phyloP scores from a whole-genome alignment of 2,888 invertebrate genomes.

The Cistogaster globosa region DNA sequence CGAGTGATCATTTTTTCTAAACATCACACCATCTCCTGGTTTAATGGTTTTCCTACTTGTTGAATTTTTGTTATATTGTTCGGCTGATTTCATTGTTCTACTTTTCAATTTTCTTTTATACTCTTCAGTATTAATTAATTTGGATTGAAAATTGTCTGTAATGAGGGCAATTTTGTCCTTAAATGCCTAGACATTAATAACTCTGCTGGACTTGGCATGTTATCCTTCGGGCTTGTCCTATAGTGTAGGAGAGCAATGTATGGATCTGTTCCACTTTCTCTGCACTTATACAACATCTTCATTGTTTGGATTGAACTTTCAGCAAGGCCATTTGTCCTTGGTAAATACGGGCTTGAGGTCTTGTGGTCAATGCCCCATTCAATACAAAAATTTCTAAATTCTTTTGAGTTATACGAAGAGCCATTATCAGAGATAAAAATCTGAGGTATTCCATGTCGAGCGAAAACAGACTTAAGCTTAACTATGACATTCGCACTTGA shows the following conservation, averaged over 20 bases:
- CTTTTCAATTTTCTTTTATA: background rate
- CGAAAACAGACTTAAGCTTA: background rate
- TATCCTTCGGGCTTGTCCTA: background rate
- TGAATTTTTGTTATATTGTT: background rate
- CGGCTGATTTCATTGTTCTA: background rate
- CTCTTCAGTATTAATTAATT: background rate
- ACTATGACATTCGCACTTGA: background rate
- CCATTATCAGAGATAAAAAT: conserved; percentile 1
- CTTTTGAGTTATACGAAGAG: background rate
- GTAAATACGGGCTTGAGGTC: background rate
- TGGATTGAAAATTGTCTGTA: background rate
- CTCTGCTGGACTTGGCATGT: background rate
- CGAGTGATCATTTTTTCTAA: background rate
- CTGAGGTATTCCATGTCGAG: conserved; percentile 2
- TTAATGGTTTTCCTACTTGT: background rate
- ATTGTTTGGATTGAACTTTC: background rate
- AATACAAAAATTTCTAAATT: background rate
- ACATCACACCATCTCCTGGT: conserved; percentile 11
- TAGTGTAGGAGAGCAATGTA: background rate
- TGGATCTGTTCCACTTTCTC: background rate
- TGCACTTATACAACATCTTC: background rate
- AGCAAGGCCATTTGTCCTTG: background rate
- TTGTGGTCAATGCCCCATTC: conserved; percentile 2
- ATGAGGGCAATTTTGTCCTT: background rate
- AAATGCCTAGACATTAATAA: background rate